Percentiles rank a stretch among this genome's conserved stretches.
phyloP scores from a whole-genome alignment of 1,140 invertebrate species.

The Leptinotarsa texana region DNA sequence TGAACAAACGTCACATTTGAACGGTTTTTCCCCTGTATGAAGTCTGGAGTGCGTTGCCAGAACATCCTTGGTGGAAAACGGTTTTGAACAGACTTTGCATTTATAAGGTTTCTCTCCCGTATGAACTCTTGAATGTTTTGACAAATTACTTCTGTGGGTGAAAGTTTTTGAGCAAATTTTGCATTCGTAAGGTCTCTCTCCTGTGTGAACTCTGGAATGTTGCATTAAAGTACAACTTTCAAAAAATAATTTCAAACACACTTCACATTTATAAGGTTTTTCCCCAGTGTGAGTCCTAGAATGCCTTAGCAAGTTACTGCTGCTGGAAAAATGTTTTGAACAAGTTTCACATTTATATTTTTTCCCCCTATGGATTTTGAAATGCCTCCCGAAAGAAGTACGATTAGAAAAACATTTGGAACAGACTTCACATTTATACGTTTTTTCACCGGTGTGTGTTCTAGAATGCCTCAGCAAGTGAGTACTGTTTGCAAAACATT shows the following conservation, averaged over 20 bases:
- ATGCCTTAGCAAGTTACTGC: too few species aligned
- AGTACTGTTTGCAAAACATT: not conserved
- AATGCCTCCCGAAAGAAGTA: too few species aligned
- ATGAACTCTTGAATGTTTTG: slow-evolving; percentile 60
- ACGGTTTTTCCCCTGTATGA: slow-evolving; percentile 76
- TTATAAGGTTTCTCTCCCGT: slow-evolving; percentile 41
- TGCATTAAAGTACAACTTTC: not conserved
- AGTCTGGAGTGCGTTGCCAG: slow-evolving; percentile 71
- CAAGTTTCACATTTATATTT: too few species aligned
- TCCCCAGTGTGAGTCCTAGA: too few species aligned
- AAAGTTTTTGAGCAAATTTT: slow-evolving; percentile 64
- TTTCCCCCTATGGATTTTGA: too few species aligned
- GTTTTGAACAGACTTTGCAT: slow-evolving; percentile 43
- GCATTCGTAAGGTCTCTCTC: slow-evolving; percentile 73
- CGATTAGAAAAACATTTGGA: not conserved
- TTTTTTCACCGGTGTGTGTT: not conserved
- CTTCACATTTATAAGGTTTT: too few species aligned
- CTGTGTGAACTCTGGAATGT: slow-evolving; percentile 63
- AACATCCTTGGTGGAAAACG: slow-evolving; percentile 39
- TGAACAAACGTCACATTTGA: slow-evolving; percentile 68
- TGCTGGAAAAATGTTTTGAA: too few species aligned
- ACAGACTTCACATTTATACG: not conserved
- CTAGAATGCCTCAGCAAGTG: not conserved
- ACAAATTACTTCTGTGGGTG: slow-evolving; percentile 43
- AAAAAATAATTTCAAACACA: too few species aligned